Base-by-base conservation (phyloP, 2,797 vertebrate genomes). In the Mionectes olivaceus region DNA sequence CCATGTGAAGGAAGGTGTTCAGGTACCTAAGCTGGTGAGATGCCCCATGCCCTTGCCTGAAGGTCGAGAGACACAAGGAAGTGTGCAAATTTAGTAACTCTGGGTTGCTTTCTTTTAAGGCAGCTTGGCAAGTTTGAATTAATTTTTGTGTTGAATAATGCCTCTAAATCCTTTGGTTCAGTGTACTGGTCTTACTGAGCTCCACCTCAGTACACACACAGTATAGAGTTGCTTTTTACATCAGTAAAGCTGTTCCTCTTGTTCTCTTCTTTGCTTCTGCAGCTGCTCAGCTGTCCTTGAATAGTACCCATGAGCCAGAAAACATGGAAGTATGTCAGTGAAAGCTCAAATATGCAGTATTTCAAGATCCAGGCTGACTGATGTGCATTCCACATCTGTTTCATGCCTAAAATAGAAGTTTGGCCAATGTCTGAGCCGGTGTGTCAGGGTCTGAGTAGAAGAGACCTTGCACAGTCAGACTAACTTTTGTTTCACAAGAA, bases 221-320 rank as follows among this genome's bases (percentile, higher is more conserved):
- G 73, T 8, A 19, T 0, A 50, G 71, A 57, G 37, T 35, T 83
- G 37, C 53, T 55, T 89, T 84, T 44, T 85, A 68, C 78, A 27
- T 80, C 47, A 47, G 11, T 43, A 50, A 53, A 79, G 39, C 68
- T 7, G 0, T 75, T 94, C 67, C 39, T 78, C 24, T 46, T 69
- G 23, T 90, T 92, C 60, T 44, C 55, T 50, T 71, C 69, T 56
- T 83, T 87, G 84, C 56, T 80, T 53, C 77, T 71, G 32, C 82
- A 89, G 79, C 87, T 89, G 77, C 63, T 93, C 55, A 87, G 41
- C 73, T 89, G 91, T 61, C 95, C 94, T 95, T 96, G 93, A 75
- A 43, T 50, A 43, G 71, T 83, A 87, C 49, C 73, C 52, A 4
- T 27, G 44, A 81, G 44, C 46, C 74, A 89, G 76, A 33, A 91